Evolutionary conservation across 2,797 vertebrate species (phyloP).

Genomic region (Cephalopachus bancanus): DNA sequence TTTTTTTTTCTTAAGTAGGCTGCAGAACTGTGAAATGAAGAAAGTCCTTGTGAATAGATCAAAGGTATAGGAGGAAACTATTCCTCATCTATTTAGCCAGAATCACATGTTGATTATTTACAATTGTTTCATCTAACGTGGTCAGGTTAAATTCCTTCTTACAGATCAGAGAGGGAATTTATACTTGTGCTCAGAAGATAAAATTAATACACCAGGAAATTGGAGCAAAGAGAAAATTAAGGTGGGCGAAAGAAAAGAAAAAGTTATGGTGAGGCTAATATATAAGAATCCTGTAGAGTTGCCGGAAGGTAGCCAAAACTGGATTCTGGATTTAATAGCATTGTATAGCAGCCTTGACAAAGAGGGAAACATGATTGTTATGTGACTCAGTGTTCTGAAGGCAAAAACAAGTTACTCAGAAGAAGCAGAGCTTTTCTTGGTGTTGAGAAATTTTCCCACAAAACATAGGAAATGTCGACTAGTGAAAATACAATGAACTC

Average conservation of each 20-base stretch:
- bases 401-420: neutral
- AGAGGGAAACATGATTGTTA: neutral
- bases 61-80: neutral
- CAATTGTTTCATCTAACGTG: constrained; percentile 55
- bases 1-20: neutral
- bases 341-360: neutral
- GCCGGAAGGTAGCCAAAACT: neutral
- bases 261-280: neutral
- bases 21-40: neutral
- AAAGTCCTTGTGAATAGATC: neutral
- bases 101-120: constrained; percentile 50
- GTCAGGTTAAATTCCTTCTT: constrained; percentile 46
- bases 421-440: neutral
- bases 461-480: neutral
- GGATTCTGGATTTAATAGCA: constrained; percentile 1
- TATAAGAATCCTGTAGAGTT: neutral
- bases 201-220: constrained; percentile 16
- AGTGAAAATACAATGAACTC: neutral
- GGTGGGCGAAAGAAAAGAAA: neutral
- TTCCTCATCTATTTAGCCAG: constrained; percentile 14
- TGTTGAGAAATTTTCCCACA: neutral
- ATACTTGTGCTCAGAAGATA: neutral
- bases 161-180: neutral
- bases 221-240: constrained; percentile 27
- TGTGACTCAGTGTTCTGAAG: neutral